These are phyloP conservation scores for Phrynosoma platyrhinos DNA, from an alignment of 2,113 vertebrate genomes.

Conservation along the genomic window DNA sequence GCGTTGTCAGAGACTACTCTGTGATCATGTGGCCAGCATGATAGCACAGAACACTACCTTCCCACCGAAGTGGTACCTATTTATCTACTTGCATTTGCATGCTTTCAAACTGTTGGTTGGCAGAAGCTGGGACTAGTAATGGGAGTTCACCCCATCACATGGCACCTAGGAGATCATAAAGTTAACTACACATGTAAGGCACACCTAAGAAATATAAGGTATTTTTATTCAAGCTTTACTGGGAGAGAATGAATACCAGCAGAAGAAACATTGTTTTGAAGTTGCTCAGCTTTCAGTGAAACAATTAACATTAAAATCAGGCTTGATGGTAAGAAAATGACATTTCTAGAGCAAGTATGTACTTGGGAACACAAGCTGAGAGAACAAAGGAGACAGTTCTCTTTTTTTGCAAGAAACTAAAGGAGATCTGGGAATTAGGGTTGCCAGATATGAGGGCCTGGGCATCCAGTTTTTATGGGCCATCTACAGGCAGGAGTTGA, in stretches of 20 bases:
- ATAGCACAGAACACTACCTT: too few relatives aligned
- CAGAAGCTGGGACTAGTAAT: too few relatives aligned
- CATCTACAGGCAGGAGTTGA: too few relatives aligned
- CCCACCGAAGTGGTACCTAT: too few relatives aligned
- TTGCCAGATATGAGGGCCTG: too few relatives aligned
- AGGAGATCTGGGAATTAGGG: background rate
- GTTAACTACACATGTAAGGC: background rate
- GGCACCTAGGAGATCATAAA: background rate
- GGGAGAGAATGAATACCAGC: background rate
- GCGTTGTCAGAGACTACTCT: too few relatives aligned
- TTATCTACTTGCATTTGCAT: too few relatives aligned
- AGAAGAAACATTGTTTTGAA: background rate
- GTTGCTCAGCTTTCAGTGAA: background rate
- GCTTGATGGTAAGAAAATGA: background rate
- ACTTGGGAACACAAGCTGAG: background rate
- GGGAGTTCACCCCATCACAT: background rate
- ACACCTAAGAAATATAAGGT: background rate
- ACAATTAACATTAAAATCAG: background rate
- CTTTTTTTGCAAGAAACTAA: background rate
- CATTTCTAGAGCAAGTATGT: background rate
- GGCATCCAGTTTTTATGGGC: too few relatives aligned
- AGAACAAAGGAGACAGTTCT: background rate
- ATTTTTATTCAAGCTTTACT: background rate
- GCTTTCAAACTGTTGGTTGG: too few relatives aligned
- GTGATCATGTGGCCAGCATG: too few relatives aligned